Evolutionary conservation across 2,797 vertebrate genomes (phyloP).

Genomic region (Epinephelus malabaricus): DNA sequence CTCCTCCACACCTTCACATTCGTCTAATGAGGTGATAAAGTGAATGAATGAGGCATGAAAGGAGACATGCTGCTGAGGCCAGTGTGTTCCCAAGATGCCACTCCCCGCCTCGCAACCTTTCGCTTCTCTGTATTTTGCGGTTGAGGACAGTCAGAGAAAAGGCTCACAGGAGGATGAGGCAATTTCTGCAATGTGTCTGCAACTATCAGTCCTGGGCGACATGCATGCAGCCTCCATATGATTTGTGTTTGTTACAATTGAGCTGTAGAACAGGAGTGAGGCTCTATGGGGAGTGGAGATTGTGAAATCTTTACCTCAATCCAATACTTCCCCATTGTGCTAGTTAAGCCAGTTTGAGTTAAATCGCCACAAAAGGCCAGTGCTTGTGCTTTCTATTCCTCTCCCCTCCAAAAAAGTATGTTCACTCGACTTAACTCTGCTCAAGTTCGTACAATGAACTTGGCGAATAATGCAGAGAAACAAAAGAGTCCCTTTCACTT

Average conservation of each 20-base stretch:
- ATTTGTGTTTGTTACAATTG: constrained; percentile 59
- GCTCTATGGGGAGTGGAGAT: constrained; percentile 39
- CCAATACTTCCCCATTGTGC: constrained; percentile 34
- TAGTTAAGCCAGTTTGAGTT: constrained; percentile 48
- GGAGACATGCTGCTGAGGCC: constrained; percentile 79
- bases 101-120: constrained; percentile 73
- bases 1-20: constrained; percentile 80
- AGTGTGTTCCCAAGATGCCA: constrained; percentile 70
- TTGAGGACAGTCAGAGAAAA: constrained; percentile 66
- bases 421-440: constrained; percentile 50
- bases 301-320: constrained; percentile 58
- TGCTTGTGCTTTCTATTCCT: constrained; percentile 16
- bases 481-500: constrained; percentile 74
- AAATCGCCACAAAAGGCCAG: constrained; percentile 45
- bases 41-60: constrained; percentile 86
- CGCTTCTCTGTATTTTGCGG: constrained; percentile 56
- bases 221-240: constrained; percentile 50
- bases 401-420: constrained; percentile 25
- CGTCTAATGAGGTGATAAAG: constrained; percentile 86
- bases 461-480: constrained; percentile 61
- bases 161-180: constrained; percentile 75
- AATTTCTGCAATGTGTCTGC: constrained; percentile 79
- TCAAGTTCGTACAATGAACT: constrained; percentile 65
- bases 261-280: constrained; percentile 34
- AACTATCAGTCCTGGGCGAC: constrained; percentile 73